These are phyloP conservation scores for Leuctra nigra DNA, from an alignment of 2,888 invertebrate species.

Conservation along the genomic window DNA sequence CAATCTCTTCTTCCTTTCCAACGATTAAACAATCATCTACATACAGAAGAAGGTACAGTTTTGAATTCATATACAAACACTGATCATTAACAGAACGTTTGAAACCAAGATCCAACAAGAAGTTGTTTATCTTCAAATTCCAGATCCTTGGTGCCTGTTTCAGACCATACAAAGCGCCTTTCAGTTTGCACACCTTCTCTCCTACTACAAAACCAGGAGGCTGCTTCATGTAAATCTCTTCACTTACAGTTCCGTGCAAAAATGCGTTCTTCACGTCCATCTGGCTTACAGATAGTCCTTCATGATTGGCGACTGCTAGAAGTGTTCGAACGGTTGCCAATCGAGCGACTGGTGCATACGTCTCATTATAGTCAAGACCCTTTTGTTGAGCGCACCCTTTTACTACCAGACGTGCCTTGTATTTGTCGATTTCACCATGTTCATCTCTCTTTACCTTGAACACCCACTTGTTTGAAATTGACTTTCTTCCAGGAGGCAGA, in stretches of 20 bases:
- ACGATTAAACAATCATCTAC: conserved; percentile 33
- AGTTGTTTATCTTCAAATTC: conserved; percentile 20
- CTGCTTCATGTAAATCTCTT: conserved; percentile 23
- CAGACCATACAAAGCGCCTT: conserved; percentile 34
- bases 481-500: too few relatives aligned
- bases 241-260: conserved; percentile 17
- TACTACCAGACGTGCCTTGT: conserved; percentile 32
- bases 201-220: conserved; percentile 28
- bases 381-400: conserved; percentile 31
- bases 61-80: too few relatives aligned
- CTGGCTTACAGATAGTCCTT: too few relatives aligned
- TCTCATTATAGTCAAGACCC: conserved; percentile 23
- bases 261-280: conserved; percentile 25
- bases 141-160: conserved; percentile 34
- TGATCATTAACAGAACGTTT: too few relatives aligned
- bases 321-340: conserved; percentile 19
- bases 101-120: background rate
- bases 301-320: too few relatives aligned
- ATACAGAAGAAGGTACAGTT: conserved; percentile 31
- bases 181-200: conserved; percentile 30
- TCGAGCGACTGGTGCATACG: conserved; percentile 25
- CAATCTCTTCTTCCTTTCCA: conserved; percentile 25
- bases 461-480: too few relatives aligned
- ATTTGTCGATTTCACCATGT: conserved; percentile 27
- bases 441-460: conserved; percentile 25